Base-by-base conservation (phyloP, 1,140 invertebrate genomes). In the Cheumatopsyche charites region DNA sequence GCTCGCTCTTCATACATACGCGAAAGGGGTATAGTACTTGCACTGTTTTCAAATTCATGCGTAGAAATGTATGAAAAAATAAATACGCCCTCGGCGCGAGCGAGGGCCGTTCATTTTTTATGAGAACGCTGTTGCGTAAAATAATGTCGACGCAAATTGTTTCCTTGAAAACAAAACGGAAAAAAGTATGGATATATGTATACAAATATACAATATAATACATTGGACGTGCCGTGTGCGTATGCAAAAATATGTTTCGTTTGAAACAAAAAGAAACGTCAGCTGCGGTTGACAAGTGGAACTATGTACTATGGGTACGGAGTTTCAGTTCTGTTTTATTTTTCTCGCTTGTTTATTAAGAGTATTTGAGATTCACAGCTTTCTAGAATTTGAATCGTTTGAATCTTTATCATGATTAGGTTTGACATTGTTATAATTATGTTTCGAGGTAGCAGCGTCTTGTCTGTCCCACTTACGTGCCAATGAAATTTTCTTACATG, bases 41-140 rank as follows among this genome's bases (percentile, higher is more conserved):
- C 29, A 36, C 29, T 36, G 29, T 36, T 36, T 36, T 52, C 21
- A 23, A 58, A 58, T 58, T 58, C 23, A 23, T 25, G 23, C 21
- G 55, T 58, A 9, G 55, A 58, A 58, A 58, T 58, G 55, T 58
- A 19, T 58, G 23, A 58, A 58, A 58, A 58, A 21, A 58, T 58
- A 26, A 58, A 58, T 23, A 13, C 55, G 55, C 21, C 12, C 55
- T 58, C 55, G 55, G 29, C 25, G 25, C 25, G 55, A 26, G n/a
- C n/a, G n/a, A n/a, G n/a, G 25, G 23, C 55, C 21, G 55, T 58
- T 58, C 55, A 58, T 58, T 58, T 58, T 58, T 58, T 58, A 58
- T 58, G 55, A 58, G 55, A 58, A 58, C 55, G 55, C 55, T 58
- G 55, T 58, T 58, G 55, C 55, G 55, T 58, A 58, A 58, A 58